Base-by-base conservation (phyloP, 2,113 vertebrate species). In the Stegastes partitus region DNA sequence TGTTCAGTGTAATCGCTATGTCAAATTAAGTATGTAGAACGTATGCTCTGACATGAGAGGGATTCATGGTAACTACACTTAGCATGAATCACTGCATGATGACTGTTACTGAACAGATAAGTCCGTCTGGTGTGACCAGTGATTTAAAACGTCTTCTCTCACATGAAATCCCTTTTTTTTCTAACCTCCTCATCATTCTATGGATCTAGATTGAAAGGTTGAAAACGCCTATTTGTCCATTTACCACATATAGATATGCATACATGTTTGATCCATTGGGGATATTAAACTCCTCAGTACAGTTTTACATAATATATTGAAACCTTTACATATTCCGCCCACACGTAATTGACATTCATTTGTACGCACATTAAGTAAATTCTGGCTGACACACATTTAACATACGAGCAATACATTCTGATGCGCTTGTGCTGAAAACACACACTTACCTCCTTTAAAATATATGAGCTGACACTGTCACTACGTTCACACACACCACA, bases 1-100 rank as follows among this genome's bases (percentile, higher is more conserved):
- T 58, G 45, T 75, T 58, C 31, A 28, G 66, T 37, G 50, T 76
- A 80, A 87, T 85, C 75, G 64, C 62, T 28, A 9, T 79, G 68
- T 83, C 57, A 69, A 59, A 86, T 75, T 42, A 77, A 56, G 12
- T 56, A 44, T 62, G 25, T 26, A 39, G 44, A 63, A 67, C 21
- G 26, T 63, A 26, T 77, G 59, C 21, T 73, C 19, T 19, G 28
- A 76, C 81, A 81, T 83, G 58, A 86, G 9, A 74, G 47, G 26
- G 47, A 76, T 74, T 57, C n/a, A 57, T 70, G 67, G 56, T 69
- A 66, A 65, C 50, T 25, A 21, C 26, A 19, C 18, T 28, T 70
- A 44, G 37, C 74, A 74, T 54, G 22, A 64, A 63, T 54, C 23
- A 47, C 22, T 26, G 8, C 8, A 37, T 73, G 28, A 53, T 54